Percentiles rank a stretch among this genome's conserved stretches.
These are phyloP conservation scores for Sylvicola cinctus DNA, from an alignment of 2,888 invertebrate genomes.

Conservation along the genomic window DNA sequence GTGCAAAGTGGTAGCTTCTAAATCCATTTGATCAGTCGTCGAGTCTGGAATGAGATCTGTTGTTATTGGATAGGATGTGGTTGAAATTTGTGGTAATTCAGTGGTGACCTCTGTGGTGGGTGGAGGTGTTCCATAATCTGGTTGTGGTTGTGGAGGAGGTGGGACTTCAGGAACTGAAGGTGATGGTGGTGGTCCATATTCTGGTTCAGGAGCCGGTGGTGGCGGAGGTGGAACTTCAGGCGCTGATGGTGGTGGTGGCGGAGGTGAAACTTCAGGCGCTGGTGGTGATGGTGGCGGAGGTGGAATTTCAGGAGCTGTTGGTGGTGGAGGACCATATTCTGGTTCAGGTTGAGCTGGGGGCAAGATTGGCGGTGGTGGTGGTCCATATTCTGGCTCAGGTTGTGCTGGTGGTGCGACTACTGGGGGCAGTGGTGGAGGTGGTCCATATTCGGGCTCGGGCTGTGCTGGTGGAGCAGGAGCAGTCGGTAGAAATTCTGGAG, in stretches of 20 bases:
- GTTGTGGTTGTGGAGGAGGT: constrained; percentile 5
- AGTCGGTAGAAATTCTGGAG: constrained; percentile 1
- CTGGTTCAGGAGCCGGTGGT: constrained; percentile 5
- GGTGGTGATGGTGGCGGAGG: constrained; percentile 8
- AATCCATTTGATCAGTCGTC: too few species aligned
- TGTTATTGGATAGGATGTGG: constrained; percentile 8
- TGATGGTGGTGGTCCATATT: constrained; percentile 5
- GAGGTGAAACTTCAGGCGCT: constrained; percentile 4
- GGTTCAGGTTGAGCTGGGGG: constrained; percentile 7
- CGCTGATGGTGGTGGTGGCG: constrained; percentile 3
- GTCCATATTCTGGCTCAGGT: constrained; percentile 8
- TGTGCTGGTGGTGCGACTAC: constrained; percentile 7
- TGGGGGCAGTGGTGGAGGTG: neutral
- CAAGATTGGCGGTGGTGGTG: constrained; percentile 8
- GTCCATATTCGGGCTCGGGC: neutral
- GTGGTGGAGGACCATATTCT: constrained; percentile 4
- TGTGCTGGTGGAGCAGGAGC: neutral
- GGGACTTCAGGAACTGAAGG: constrained; percentile 1
- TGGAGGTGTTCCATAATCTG: constrained; percentile 5
- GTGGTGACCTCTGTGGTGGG: neutral
- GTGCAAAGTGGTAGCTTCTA: too few species aligned
- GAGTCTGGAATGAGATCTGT: too few species aligned
- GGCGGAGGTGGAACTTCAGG: constrained; percentile 7
- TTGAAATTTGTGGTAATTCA: constrained; percentile 1
- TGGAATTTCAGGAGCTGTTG: neutral